Base-by-base conservation (phyloP, 53 echinoderm and acorn worm species). In the Zoroaster sp. region DNA sequence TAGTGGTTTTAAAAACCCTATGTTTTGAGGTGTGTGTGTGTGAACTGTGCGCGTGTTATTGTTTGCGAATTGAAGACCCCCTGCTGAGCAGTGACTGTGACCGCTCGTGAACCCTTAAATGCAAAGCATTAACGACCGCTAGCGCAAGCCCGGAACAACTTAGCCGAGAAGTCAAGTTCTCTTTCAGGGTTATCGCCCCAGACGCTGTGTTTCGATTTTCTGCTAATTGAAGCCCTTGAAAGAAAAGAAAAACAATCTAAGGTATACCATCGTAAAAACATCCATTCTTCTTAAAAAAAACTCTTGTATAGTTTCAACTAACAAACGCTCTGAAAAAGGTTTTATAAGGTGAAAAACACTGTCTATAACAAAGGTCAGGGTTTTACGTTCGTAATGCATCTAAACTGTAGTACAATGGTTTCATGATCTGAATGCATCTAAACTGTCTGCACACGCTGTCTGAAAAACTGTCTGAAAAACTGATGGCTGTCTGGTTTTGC, bases 1-100 rank as follows among this genome's bases (percentile, higher is more conserved):
- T 25, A 25, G 25, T 54, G 59, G 63, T 28, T 25, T 20, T 3
- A 73, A 74, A 41, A 21, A 43, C 1, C 54, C 35, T 37, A 55
- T 34, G 34, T 49, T 77, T 76, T 31, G 9, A 46, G 11, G 14
- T 43, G 75, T 74, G 11, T 76, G 42, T 76, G 34, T 76, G 77
- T 76, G 14, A 14, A 44, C 34, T 35, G 15, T 32, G 15, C 49
- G 31, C 47, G 43, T 51, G 53, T 52, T 77, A 10, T 77, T 77
- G 77, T 77, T 49, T 35, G 77, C 33, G 77, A 47, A 54, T 14
- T 77, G 52, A 77, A 34, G 77, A 49, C 45, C 77, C 35, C 77
- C 63, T 59, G 77, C 77, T 77, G 49, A 17, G 77, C 18, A 23
- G 49, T 53, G 77, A 53, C 77, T 35, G 35, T 77, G 77, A 77